Evolutionary conservation across 2,888 invertebrate species (phyloP), one percentile per base, ranked within the genome.

Genomic region (Carabus problematicus): DNA sequence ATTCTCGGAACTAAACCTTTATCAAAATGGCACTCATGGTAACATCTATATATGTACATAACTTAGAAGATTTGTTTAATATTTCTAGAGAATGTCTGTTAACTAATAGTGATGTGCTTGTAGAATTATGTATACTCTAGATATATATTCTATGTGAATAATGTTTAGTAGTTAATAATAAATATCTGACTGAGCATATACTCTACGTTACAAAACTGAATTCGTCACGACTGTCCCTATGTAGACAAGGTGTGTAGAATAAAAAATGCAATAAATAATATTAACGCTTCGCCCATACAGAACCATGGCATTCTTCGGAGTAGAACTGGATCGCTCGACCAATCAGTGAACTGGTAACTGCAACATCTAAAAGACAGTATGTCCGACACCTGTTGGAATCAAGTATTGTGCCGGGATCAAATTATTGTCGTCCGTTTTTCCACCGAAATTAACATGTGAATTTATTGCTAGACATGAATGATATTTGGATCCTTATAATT

Each of bases 221-320:
- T 29, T 29, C 29, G 29, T 29, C 29, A 29, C 29, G 29, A 3
- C 29, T 29, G 29, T 29, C 29, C n/a, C 29, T 42, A 45, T 64
- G 64, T 64, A 64, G 64, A 64, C 56, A 63, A 52, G 63, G 63
- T 64, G 55, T 43, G 45, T 29, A 29, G 64, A 64, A 55, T 64
- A 64, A 29, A 45, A 40, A 42, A 55, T 29, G 64, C 40, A 64
- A 64, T 64, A 64, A 64, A 64, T 64, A 64, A 64, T 64, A 55
- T 64, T 64, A 64, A 56, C 64, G 56, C 64, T 55, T 64, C 64
- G 64, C 56, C 64, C 64, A 64, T 64, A 64, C 29, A 45, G 54
- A 64, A 19, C 55, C 55, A 19, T 41, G 56, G 64, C 56, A 64
- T 64, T 64, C 64, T 56, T 56, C 52, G 56, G 56, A 55, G 55